phyloP scores from a whole-genome alignment of 2,797 vertebrate species.

The Chiroxiphia lanceolata region DNA sequence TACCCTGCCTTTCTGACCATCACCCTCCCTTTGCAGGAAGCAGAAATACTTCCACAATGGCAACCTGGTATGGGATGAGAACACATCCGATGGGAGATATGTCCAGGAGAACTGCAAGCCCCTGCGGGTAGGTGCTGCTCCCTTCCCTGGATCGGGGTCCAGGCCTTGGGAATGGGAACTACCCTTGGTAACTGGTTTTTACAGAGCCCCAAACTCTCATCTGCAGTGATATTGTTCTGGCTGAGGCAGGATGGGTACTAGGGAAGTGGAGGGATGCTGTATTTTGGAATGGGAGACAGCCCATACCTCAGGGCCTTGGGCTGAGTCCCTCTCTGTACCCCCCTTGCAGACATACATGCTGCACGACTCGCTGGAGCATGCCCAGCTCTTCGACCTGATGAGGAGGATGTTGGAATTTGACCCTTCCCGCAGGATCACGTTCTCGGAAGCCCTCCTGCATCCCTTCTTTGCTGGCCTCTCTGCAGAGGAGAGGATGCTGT shows the following conservation, averaged over 20 bases:
- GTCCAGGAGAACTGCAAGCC: conserved; percentile 84
- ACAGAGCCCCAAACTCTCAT: rapidly evolving
- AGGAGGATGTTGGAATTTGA: conserved; percentile 79
- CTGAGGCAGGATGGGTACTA: background rate
- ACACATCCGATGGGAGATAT: conserved; percentile 77
- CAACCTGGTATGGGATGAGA: conserved; percentile 81
- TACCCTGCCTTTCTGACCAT: background rate
- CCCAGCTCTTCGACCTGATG: conserved; percentile 80
- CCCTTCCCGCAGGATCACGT: conserved; percentile 75
- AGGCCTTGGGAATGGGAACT: background rate
- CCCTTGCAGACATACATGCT: conserved; percentile 76
- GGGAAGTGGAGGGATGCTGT: background rate
- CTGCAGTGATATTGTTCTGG: background rate
- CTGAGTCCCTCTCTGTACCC: background rate
- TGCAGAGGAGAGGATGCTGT: conserved; percentile 72
- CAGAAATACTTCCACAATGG: conserved; percentile 85
- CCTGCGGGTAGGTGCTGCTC: conserved; percentile 68
- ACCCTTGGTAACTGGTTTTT: rapidly evolving
- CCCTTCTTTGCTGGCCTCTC: conserved; percentile 79
- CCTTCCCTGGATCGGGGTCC: rapidly evolving
- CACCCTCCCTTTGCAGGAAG: conserved; percentile 65
- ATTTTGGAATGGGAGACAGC: background rate
- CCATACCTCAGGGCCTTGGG: background rate
- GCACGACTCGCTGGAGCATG: conserved; percentile 74
- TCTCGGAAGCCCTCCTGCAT: conserved; percentile 77